Conservation (phyloP, 2,113 vertebrate species). For the Hippocampus guttulatus region DNA sequence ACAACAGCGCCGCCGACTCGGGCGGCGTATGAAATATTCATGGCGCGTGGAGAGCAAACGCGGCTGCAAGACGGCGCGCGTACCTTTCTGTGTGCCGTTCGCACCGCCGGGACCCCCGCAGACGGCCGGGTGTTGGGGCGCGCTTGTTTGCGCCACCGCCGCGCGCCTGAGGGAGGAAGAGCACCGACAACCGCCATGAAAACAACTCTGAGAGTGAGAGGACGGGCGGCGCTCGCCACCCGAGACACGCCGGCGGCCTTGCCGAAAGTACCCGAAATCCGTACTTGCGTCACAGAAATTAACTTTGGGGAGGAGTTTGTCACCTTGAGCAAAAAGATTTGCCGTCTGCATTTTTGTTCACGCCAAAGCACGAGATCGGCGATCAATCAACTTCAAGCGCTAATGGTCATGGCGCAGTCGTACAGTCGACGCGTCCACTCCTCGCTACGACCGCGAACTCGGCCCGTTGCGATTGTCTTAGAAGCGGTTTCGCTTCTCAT, state of each 20-base stretch:
- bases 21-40: slow-evolving; percentile 64
- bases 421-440: no score
- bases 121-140: slow-evolving; percentile 49
- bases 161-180: slow-evolving; percentile 53
- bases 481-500: no score
- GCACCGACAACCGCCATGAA: slow-evolving; percentile 21
- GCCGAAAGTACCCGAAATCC: background rate
- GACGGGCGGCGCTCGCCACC: slow-evolving; percentile 3
- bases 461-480: no score
- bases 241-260: background rate
- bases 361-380: no score
- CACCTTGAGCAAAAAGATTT: no score
- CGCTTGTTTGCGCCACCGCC: slow-evolving; percentile 45
- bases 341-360: no score
- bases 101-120: slow-evolving; percentile 53
- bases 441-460: no score
- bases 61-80: slow-evolving; percentile 37
- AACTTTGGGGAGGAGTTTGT: background rate
- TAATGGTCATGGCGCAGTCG: no score
- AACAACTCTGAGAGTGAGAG: slow-evolving; percentile 14
- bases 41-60: slow-evolving; percentile 53
- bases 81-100: slow-evolving; percentile 66
- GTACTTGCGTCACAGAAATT: background rate
- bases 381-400: no score
- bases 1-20: slow-evolving; percentile 47